Percentiles rank a stretch among this genome's conserved stretches.
Evolutionary conservation across 2,797 vertebrate species (phyloP).

Genomic region (Chelonia mydas): DNA sequence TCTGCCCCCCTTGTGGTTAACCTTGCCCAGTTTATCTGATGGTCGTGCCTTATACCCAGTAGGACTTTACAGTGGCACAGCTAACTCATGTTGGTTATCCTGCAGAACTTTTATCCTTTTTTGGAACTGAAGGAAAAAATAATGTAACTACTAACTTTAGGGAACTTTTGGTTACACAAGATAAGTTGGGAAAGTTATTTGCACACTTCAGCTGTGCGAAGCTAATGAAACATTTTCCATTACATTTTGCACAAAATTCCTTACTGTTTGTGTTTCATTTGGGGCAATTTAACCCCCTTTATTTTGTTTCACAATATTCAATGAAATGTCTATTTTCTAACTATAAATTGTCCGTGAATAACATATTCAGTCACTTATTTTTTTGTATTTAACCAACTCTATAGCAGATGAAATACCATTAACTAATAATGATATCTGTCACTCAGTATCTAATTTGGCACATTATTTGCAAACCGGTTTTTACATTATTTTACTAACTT

Average conservation of each 20-base stretch:
- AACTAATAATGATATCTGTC: not conserved
- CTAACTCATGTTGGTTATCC: not conserved
- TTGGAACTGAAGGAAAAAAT: not conserved
- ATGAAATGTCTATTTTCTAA: not conserved
- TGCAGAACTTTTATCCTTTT: not conserved
- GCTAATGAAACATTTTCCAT: not conserved
- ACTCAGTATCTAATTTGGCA: not conserved
- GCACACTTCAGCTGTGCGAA: not conserved
- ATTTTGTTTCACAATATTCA: not conserved
- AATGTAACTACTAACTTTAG: not conserved
- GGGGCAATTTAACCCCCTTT: not conserved
- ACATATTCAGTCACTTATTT: not conserved
- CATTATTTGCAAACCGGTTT: not conserved
- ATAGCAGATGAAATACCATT: not conserved
- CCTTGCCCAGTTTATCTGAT: not conserved
- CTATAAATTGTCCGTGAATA: not conserved
- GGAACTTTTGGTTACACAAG: not conserved
- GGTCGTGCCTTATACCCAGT: not conserved
- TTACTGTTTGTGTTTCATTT: not conserved
- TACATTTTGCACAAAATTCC: not conserved
- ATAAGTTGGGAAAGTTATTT: not conserved
- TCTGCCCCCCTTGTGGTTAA: not conserved
- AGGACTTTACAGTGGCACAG: not conserved
- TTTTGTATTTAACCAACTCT: not conserved
- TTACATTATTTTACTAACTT: constrained; percentile 1